Percentiles rank a stretch among this genome's conserved stretches.
Evolutionary conservation across 2,888 invertebrate species (phyloP).

Genomic region (Coelogynopora nodosa): DNA sequence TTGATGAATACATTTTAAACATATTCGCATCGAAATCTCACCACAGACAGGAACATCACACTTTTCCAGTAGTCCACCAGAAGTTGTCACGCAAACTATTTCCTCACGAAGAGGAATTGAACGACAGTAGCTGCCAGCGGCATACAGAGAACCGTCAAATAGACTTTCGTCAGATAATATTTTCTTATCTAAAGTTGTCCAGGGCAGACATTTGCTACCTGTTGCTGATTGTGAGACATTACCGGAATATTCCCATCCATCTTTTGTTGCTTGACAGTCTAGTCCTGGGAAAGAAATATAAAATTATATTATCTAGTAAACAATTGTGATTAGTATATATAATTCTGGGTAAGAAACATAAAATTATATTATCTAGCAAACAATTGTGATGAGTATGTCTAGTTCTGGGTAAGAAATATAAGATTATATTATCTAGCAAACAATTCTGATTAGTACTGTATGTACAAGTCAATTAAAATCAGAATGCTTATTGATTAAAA

Average conservation of each 20-base stretch:
- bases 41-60: not conserved
- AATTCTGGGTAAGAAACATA: not conserved
- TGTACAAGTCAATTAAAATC: not conserved
- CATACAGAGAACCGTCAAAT: not conserved
- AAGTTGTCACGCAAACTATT: not conserved
- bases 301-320: not conserved
- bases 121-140: not conserved
- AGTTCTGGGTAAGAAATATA: not conserved
- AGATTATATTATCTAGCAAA: not conserved
- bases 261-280: not conserved
- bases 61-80: not conserved
- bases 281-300: not conserved
- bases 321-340: not conserved
- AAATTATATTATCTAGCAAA: not conserved
- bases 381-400: not conserved
- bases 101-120: not conserved
- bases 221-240: not conserved
- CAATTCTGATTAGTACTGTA: not conserved
- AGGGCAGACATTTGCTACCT: not conserved
- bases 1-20: too few relatives aligned
- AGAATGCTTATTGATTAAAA: too few relatives aligned
- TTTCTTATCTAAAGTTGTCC: not conserved
- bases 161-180: not conserved
- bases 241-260: not conserved
- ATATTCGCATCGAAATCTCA: too few relatives aligned